Evolutionary conservation across 2,797 vertebrate genomes (phyloP).

Genomic region (Poecilia gillii): DNA sequence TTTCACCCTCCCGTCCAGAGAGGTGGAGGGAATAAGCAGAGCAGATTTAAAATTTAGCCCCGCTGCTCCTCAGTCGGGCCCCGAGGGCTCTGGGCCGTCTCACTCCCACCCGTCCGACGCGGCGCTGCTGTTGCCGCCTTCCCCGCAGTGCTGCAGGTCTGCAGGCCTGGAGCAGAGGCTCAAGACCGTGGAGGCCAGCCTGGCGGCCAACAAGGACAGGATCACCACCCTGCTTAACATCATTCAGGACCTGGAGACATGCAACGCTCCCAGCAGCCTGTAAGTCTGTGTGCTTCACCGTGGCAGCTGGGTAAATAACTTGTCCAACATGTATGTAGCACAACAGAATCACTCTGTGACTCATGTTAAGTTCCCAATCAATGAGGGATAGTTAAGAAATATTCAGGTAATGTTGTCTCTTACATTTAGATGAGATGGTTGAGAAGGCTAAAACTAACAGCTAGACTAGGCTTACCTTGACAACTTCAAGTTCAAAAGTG

Average conservation of each 20-base stretch:
- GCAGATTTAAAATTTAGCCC: slow-evolving; percentile 37
- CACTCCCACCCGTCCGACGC: slow-evolving; percentile 74
- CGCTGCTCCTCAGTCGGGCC: slow-evolving; percentile 33
- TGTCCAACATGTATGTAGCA: background rate
- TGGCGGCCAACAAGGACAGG: slow-evolving; percentile 93
- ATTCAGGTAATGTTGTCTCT: background rate
- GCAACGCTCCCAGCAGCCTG: slow-evolving; percentile 88
- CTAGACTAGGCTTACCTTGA: background rate
- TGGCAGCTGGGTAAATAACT: background rate
- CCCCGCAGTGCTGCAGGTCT: slow-evolving; percentile 68
- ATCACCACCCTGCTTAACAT: slow-evolving; percentile 95
- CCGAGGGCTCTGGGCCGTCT: slow-evolving; percentile 47
- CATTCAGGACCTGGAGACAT: slow-evolving; percentile 95
- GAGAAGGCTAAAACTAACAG: background rate
- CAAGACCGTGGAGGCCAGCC: slow-evolving; percentile 89
- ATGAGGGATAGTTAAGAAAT: background rate
- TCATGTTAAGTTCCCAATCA: background rate
- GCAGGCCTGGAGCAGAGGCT: slow-evolving; percentile 87
- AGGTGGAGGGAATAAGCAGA: slow-evolving; percentile 37
- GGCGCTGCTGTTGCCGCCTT: slow-evolving; percentile 63
- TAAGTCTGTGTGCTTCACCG: slow-evolving; percentile 65
- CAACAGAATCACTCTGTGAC: background rate
- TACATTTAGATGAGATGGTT: background rate
- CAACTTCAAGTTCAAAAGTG: background rate
- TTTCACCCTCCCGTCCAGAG: slow-evolving; percentile 27